Evolutionary conservation across 2,797 vertebrate species (phyloP), one percentile per base, ranked within the genome.

Genomic region (Notoglanidium macrostoma): DNA sequence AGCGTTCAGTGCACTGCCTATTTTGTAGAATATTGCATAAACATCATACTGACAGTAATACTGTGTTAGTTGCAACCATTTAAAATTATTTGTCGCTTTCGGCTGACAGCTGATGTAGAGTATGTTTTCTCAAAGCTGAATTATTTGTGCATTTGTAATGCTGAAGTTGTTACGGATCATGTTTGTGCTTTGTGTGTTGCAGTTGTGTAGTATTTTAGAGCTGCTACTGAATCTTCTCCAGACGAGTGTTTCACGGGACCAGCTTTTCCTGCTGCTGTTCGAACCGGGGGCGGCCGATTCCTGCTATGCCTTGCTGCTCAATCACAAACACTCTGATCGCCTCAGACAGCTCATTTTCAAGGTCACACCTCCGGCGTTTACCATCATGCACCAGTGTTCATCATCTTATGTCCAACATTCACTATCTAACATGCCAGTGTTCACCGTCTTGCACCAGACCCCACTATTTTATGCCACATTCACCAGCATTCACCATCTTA

Each of bases 301-400:
- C 92, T 97, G 97, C 92, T 99, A 99, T 72, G 95, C 97, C 61
- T 94, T 99, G 54, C 93, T 99, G 82, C 89, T 99, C 90, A 98
- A 98, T 91, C 97, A 95, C 90, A 98, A 98, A 90, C 95, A 98
- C 92, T 96, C 98, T 0, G 98, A 99, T 90, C 96, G 92, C 77
- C 95, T 99, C 84, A 90, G 96, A 91, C 97, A 99, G 93, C 96
- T 98, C 10, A 95, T 99, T 86, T 99, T 99, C 91, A 99, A 99
- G 97, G 98, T 98, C 11, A 72, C 9, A 35, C 17, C n/a, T 4
- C 59, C 7, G 11, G 7, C 8, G 0, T n/a, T 73, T 49, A 35
- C 9, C 10, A 14, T 74, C 44, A 5, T 49, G n/a, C 12, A 21
- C 44, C 72, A 74, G 14, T 8, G 2, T n/a, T n/a, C 2, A 23